Percentiles rank a stretch among this genome's conserved stretches.
Evolutionary conservation across 2,888 invertebrate species (phyloP).

Genomic region (Gisinianus flammeolus): DNA sequence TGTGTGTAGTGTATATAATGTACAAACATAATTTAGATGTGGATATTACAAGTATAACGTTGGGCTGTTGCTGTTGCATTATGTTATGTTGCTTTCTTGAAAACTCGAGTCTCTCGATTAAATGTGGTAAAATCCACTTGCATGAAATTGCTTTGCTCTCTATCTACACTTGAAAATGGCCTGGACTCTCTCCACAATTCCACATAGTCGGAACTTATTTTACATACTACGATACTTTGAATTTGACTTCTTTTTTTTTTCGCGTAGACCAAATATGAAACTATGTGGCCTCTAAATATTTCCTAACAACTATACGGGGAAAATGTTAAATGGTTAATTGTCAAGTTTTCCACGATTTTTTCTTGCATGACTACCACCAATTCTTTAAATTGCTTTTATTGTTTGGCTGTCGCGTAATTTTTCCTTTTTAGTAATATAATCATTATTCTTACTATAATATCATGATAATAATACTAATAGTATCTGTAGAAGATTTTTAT

Average conservation of each 20-base stretch:
- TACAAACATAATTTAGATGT: conserved; percentile 7
- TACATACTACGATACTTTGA: background rate
- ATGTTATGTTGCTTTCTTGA: background rate
- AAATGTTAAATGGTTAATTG: no score
- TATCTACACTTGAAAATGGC: background rate
- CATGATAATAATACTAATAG: no score
- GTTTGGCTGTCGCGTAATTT: no score
- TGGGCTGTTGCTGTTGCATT: background rate
- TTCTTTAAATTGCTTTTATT: no score
- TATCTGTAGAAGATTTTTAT: no score
- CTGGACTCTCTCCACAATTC: background rate
- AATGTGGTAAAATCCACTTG: conserved; percentile 18
- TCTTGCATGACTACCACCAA: no score
- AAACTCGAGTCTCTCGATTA: conserved; percentile 8
- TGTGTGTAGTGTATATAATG: background rate
- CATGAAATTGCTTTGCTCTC: conserved; percentile 13
- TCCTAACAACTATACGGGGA: no score
- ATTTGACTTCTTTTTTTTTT: background rate
- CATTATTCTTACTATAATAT: no score
- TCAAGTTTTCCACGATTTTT: no score
- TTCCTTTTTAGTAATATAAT: no score
- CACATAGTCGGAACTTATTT: no score
- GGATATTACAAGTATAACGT: background rate
- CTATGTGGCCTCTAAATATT: no score
- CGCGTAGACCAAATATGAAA: background rate